Evolutionary conservation across 1,140 invertebrate species (phyloP), one percentile per base, ranked within the genome.

Genomic region (Drosophila setifemur): DNA sequence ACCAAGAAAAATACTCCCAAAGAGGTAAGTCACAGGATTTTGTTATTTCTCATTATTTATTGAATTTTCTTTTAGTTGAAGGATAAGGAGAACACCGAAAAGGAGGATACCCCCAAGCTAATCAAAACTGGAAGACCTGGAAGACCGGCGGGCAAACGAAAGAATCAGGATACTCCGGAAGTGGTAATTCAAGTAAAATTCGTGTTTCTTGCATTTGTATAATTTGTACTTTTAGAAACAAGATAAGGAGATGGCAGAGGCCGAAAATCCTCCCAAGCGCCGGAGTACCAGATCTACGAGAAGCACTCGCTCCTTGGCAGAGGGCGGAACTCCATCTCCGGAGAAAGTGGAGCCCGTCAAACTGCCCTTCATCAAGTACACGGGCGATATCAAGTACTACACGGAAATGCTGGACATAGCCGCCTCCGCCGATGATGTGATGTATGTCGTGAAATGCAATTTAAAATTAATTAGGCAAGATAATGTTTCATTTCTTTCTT

Each of bases 331-430:
- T 1, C 48, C 67, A 2, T 81, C 85, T 0, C 85, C 81, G 1
- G 85, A 87, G 42, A 70, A 88, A 16, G 40, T 43, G 11, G 31
- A 63, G 3, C 57, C 49, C 1, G 71, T 76, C 25, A 85, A 90
- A 28, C 16, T 92, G 26, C 88, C 90, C 11, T 37, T 73, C 11
- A 91, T 93, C 48, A 60, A 90, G 57, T 93, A 92, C 70, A 70
- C 77, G 7, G 93, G 92, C 6, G 81, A 76, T 28, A 92, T 93
- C 14, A 91, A 91, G 57, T 93, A 92, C 81, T 69, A 73, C 25
- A 91, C 91, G 43, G 91, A 91, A 45, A 92, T 91, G 73, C 90
- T 91, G 58, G 91, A 89, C 29, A 92, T 91, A 90, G 92, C 92
- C 23, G 82, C 81, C 16, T 83, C 89, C 26, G 93, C 92, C 64